A percentile compares a stretch with the other conserved stretches of the same genome.
Evolutionary conservation across 2,113 vertebrate species (phyloP).

Genomic region (Pedionomus torquatus): DNA sequence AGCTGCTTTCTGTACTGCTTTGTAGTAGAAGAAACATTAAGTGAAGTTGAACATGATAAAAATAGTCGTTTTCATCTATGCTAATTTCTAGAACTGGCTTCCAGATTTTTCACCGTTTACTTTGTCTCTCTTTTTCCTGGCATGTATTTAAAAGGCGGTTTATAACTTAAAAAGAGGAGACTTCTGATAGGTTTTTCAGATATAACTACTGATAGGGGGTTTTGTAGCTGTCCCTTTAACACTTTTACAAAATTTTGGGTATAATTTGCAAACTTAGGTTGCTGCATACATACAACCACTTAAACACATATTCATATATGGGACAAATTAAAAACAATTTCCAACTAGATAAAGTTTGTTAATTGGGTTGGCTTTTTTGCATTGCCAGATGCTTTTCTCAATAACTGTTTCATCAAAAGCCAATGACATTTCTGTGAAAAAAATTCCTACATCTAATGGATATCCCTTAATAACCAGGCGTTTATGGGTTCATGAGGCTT

Average conservation of each 20-base stretch:
- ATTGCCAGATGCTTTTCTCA: neutral
- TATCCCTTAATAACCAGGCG: neutral
- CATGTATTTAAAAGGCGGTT: neutral
- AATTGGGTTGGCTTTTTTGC: neutral
- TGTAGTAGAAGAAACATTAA: neutral
- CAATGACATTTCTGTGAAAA: neutral
- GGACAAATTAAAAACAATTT: neutral
- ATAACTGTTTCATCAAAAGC: neutral
- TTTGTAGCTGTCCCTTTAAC: neutral
- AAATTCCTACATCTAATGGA: neutral
- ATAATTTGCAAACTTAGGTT: neutral
- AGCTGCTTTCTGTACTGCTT: neutral
- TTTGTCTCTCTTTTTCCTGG: neutral
- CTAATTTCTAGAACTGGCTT: neutral
- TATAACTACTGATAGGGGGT: neutral
- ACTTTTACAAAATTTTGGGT: neutral
- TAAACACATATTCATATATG: neutral
- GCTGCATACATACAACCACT: neutral
- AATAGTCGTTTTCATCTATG: neutral
- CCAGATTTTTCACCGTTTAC: slow-evolving; percentile 10
- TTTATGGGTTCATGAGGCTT: neutral
- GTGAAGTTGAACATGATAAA: neutral
- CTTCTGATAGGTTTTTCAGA: neutral
- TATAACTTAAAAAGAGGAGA: neutral
- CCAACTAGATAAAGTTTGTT: neutral